These are phyloP conservation scores for Ectropis crepuscularia DNA, from an alignment of 2,888 invertebrate genomes.

Conservation along the genomic window DNA sequence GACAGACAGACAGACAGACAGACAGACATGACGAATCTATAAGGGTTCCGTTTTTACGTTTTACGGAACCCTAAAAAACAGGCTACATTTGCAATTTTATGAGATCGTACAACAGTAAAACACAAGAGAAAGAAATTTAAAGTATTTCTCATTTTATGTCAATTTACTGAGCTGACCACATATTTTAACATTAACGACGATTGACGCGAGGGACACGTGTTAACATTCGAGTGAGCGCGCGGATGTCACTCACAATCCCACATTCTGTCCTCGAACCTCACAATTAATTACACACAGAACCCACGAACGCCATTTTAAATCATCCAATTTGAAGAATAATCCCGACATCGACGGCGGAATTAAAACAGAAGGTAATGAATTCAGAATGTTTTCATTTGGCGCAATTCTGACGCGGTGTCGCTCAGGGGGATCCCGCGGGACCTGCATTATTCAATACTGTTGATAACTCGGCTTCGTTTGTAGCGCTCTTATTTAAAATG, in stretches of 20 bases:
- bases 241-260: not conserved
- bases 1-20: no score
- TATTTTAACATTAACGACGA: no score
- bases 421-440: constrained; percentile 10
- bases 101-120: no score
- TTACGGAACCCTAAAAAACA: no score
- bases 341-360: constrained; percentile 50
- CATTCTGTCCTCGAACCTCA: not conserved
- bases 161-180: no score
- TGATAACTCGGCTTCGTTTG: constrained; percentile 7
- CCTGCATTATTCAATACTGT: constrained; percentile 11
- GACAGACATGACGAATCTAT: no score
- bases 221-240: not conserved
- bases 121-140: no score
- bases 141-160: no score
- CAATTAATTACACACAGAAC: constrained; percentile 19
- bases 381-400: constrained; percentile 57
- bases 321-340: constrained; percentile 56
- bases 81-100: no score
- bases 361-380: constrained; percentile 55
- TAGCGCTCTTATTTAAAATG: constrained; percentile 2
- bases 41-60: no score
- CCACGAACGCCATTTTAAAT: constrained; percentile 48
- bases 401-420: constrained; percentile 36
- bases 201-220: no score